phyloP scores from a whole-genome alignment of 2,888 invertebrate genomes.

The Drosophila yooni region DNA sequence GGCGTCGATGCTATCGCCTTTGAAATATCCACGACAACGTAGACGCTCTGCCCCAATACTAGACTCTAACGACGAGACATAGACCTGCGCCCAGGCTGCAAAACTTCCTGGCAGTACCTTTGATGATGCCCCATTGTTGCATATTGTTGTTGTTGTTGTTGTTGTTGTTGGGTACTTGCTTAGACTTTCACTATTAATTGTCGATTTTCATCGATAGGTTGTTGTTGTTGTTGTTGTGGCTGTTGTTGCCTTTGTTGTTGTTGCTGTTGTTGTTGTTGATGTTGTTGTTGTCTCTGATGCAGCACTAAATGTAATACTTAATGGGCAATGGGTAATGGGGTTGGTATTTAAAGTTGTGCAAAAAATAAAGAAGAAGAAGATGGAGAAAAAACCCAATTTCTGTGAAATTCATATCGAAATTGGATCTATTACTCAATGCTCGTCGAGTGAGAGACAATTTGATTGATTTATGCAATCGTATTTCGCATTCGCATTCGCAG shows the following conservation, averaged over 20 bases:
- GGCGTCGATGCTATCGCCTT: conserved; percentile 81
- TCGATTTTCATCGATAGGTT: conserved; percentile 77
- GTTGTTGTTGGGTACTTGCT: conserved; percentile 43
- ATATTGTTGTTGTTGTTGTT: conserved; percentile 28
- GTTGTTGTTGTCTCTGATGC: conserved; percentile 46
- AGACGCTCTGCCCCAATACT: conserved; percentile 45
- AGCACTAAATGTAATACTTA: conserved; percentile 70
- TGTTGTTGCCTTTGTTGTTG: conserved; percentile 44
- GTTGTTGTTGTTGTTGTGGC: conserved; percentile 10
- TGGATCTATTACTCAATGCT: conserved; percentile 79
- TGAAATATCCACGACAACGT: conserved; percentile 76
- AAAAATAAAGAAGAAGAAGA: conserved; percentile 36
- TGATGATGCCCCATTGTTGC: conserved; percentile 48
- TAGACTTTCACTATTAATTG: conserved; percentile 81
- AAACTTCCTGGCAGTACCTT: conserved; percentile 78
- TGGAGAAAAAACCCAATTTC: conserved; percentile 62
- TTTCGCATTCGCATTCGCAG: conserved; percentile 11
- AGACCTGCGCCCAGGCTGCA: conserved; percentile 45
- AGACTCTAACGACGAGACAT: conserved; percentile 45
- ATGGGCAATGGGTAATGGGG: conserved; percentile 79
- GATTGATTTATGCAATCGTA: conserved; percentile 78
- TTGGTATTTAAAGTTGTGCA: conserved; percentile 79
- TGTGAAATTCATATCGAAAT: conserved; percentile 77
- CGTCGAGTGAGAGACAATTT: conserved; percentile 76
- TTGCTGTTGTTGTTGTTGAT: conserved; percentile 11